Conservation (phyloP, 30 jellyfish, hydroid and myxozoan species). For the Nemopilema nomurai region DNA sequence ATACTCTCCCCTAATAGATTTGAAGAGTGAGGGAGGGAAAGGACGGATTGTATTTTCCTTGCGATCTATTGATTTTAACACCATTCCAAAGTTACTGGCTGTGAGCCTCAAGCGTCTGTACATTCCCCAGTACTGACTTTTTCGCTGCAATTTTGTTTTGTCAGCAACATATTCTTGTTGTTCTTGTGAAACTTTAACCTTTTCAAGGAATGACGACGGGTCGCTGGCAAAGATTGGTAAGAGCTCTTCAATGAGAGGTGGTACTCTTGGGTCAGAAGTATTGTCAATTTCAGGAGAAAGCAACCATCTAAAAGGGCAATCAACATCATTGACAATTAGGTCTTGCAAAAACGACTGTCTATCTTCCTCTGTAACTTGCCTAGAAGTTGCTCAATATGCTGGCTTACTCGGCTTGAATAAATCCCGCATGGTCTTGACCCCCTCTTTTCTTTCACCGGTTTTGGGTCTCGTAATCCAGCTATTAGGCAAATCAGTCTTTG, state of each 20-base stretch:
- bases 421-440: slow-evolving; percentile 23
- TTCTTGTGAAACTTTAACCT: slow-evolving; percentile 14
- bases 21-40: slow-evolving; percentile 42
- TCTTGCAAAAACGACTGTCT: slow-evolving; percentile 13
- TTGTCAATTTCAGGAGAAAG: slow-evolving; percentile 33
- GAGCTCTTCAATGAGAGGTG: slow-evolving; percentile 37
- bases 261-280: slow-evolving; percentile 22
- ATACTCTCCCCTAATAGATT: slow-evolving; percentile 18
- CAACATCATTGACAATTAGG: slow-evolving; percentile 22
- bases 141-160: background rate
- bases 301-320: slow-evolving; percentile 53
- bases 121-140: background rate
- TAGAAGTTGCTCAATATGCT: slow-evolving; percentile 31
- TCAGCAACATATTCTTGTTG: background rate
- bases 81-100: background rate
- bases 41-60: slow-evolving; percentile 39
- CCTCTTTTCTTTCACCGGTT: slow-evolving; percentile 2
- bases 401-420: slow-evolving; percentile 14
- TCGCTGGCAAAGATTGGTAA: slow-evolving; percentile 27
- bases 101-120: slow-evolving; percentile 13
- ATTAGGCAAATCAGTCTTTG: slow-evolving; percentile 5
- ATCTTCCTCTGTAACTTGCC: slow-evolving; percentile 40
- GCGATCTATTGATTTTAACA: slow-evolving; percentile 10
- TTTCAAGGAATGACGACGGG: background rate
- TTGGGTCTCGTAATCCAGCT: background rate